These are phyloP conservation scores for Ambastaia sidthimunki DNA, from an alignment of 2,797 vertebrate genomes.

Conservation along the genomic window DNA sequence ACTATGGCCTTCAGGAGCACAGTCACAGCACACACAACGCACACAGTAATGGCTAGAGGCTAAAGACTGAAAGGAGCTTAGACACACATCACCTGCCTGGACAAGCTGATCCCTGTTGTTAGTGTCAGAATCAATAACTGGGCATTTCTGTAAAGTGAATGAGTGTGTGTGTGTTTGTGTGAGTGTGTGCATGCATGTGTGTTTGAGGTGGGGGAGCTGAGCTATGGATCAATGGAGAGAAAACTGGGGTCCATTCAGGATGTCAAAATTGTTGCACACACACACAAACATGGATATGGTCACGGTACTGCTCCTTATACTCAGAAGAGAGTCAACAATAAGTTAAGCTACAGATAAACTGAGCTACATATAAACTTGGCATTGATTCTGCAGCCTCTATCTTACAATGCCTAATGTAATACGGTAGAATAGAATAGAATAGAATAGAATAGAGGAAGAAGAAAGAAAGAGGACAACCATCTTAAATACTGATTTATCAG, in stretches of 20 bases:
- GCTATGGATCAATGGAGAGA: conserved; percentile 38
- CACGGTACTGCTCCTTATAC: background rate
- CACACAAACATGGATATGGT: background rate
- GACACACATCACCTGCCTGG: conserved; percentile 11
- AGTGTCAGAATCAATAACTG: conserved; percentile 35
- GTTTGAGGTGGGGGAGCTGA: background rate
- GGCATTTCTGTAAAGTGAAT: conserved; percentile 16
- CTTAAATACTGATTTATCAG: no score
- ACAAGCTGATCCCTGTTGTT: conserved; percentile 38
- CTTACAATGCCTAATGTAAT: no score
- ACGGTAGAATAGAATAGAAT: no score
- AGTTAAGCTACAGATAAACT: background rate
- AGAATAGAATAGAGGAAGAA: no score
- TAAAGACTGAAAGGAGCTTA: conserved; percentile 30
- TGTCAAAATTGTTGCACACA: conserved; percentile 24
- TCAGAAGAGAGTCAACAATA: background rate
- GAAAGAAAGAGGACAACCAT: no score
- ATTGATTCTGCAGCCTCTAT: background rate
- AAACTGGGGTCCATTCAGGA: conserved; percentile 17
- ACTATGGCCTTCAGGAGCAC: background rate
- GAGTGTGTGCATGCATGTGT: conserved; percentile 2
- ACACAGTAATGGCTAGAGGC: conserved; percentile 8
- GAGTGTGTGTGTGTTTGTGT: conserved; percentile 13
- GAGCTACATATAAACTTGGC: background rate
- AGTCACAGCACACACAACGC: background rate